Evolutionary conservation across 2,113 vertebrate species (phyloP).

Genomic region (Datnioides undecimradiatus): DNA sequence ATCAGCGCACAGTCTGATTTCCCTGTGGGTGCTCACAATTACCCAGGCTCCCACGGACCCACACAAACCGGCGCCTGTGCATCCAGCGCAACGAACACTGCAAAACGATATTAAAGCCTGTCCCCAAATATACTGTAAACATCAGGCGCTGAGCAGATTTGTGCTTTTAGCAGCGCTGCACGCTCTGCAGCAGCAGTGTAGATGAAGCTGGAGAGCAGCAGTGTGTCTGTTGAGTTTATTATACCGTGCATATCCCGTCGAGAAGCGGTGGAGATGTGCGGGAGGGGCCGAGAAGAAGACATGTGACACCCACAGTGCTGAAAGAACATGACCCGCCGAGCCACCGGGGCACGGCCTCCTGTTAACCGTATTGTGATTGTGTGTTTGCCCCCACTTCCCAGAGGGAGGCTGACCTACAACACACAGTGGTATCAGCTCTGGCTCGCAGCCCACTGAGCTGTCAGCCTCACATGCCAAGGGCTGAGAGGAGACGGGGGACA

Average conservation of each 20-base stretch:
- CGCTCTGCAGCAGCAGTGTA: neutral
- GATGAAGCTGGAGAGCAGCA: neutral
- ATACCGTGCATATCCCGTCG: accelerated
- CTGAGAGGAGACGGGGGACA: constrained; percentile 53
- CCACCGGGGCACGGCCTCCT: constrained; percentile 45
- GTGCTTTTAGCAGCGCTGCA: neutral
- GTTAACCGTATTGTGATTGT: constrained; percentile 55
- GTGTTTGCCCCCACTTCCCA: constrained; percentile 30
- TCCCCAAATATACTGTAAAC: neutral
- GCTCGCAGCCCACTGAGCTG: constrained; percentile 63
- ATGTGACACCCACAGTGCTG: constrained; percentile 1
- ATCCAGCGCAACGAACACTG: neutral
- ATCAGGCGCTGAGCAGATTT: neutral
- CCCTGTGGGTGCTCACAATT: neutral
- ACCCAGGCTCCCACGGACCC: constrained; percentile 2
- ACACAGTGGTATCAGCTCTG: constrained; percentile 54
- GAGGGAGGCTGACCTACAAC: constrained; percentile 58
- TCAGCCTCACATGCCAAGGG: constrained; percentile 39
- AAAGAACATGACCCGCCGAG: constrained; percentile 31
- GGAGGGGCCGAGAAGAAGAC: neutral
- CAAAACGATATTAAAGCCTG: neutral
- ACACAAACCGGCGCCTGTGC: neutral
- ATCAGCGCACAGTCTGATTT: neutral
- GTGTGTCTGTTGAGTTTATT: neutral
- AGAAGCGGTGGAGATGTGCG: neutral